A percentile compares a stretch with the other conserved stretches of the same genome.
Evolutionary conservation across 2,797 vertebrate genomes (phyloP).

Genomic region (Ibycter americanus): DNA sequence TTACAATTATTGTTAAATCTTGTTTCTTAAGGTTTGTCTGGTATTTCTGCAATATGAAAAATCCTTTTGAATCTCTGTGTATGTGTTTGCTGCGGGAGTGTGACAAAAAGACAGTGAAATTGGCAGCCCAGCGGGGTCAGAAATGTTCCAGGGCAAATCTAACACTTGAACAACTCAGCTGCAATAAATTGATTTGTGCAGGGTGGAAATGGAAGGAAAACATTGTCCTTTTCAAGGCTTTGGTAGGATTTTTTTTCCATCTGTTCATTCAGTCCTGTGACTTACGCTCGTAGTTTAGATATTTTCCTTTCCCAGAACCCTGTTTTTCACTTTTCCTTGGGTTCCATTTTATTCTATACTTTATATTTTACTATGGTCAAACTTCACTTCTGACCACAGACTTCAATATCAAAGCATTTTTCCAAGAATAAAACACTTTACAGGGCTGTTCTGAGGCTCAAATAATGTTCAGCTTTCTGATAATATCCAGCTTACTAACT

Average conservation of each 20-base stretch:
- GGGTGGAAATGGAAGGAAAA: background rate
- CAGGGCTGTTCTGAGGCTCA: background rate
- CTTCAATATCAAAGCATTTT: background rate
- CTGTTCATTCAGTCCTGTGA: background rate
- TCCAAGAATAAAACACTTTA: background rate
- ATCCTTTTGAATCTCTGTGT: background rate
- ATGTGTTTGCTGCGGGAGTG: background rate
- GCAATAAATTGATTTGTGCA: background rate
- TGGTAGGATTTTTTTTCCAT: background rate
- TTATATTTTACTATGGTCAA: background rate
- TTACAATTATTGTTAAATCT: background rate
- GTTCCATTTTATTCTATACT: background rate
- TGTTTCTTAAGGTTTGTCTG: background rate
- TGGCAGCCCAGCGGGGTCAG: background rate
- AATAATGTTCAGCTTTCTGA: background rate
- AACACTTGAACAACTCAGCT: background rate
- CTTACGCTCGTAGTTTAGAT: background rate
- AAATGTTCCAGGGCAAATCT: slow-evolving; percentile 8
- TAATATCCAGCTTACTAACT: background rate
- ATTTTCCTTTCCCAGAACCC: background rate
- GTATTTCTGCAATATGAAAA: background rate
- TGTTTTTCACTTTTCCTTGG: background rate
- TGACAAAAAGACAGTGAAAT: background rate
- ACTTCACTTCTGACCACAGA: background rate
- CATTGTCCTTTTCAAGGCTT: background rate